A percentile compares a stretch with the other conserved stretches of the same genome.
These are phyloP conservation scores for Distichodus sexfasciatus DNA, from an alignment of 2,797 vertebrate genomes.

Conservation along the genomic window DNA sequence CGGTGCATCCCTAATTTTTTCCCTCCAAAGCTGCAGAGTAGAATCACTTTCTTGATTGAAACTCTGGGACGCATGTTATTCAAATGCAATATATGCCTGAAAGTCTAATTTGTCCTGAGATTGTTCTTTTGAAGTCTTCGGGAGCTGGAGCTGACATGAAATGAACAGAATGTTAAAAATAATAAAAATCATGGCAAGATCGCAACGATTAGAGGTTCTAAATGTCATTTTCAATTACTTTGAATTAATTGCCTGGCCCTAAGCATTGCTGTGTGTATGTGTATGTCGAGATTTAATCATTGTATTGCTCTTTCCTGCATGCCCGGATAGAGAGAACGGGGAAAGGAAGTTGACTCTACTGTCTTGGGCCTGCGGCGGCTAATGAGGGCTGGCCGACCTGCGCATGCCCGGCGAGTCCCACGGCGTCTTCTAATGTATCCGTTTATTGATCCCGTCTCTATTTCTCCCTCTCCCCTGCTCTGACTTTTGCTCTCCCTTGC, in stretches of 20 bases:
- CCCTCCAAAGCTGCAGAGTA: too few species aligned
- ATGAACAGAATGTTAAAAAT: too few species aligned
- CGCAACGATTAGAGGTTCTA: background rate
- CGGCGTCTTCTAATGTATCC: slow-evolving; percentile 52
- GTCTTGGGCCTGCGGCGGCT: slow-evolving; percentile 36
- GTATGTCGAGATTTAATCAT: background rate
- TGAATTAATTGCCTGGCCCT: background rate
- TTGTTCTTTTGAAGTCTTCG: too few species aligned
- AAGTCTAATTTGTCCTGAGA: too few species aligned
- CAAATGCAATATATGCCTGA: too few species aligned
- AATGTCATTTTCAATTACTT: background rate
- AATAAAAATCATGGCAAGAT: too few species aligned
- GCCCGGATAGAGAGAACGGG: slow-evolving; percentile 11
- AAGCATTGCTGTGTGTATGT: background rate
- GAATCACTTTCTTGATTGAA: too few species aligned
- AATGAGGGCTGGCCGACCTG: slow-evolving; percentile 33
- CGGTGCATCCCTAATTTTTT: too few species aligned
- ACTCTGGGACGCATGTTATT: too few species aligned
- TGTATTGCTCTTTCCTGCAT: background rate
- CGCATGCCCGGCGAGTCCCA: slow-evolving; percentile 41
- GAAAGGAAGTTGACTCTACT: slow-evolving; percentile 25
- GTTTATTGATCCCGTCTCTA: slow-evolving; percentile 46
- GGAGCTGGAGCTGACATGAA: too few species aligned
- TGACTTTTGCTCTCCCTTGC: slow-evolving; percentile 12
- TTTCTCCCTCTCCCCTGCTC: slow-evolving; percentile 24